These are phyloP conservation scores for Pantherophis alleghaniensis DNA, from an alignment of 2,797 vertebrate species.

Conservation along the genomic window DNA sequence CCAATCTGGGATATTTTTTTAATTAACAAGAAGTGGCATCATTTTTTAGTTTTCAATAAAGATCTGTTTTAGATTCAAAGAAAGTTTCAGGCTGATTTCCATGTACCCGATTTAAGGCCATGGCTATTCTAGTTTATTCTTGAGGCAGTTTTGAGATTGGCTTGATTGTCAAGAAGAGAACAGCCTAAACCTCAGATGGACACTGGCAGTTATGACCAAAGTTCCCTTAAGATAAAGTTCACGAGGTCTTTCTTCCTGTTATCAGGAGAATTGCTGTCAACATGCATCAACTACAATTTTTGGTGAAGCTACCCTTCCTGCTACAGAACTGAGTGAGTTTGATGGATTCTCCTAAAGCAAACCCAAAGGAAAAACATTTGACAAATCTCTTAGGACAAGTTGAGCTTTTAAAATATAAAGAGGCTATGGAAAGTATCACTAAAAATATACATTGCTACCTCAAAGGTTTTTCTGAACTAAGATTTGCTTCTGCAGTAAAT, in stretches of 20 bases:
- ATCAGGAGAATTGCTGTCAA: not conserved
- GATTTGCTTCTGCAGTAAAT: not conserved
- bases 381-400: slow-evolving; percentile 17
- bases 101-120: not conserved
- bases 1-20: not conserved
- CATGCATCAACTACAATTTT: slow-evolving; percentile 3
- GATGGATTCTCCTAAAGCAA: not conserved
- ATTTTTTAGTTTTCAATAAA: not conserved
- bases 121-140: not conserved
- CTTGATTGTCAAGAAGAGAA: not conserved
- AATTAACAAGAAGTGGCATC: not conserved
- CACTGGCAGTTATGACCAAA: not conserved
- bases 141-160: not conserved
- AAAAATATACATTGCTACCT: not conserved
- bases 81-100: not conserved
- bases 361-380: slow-evolving; percentile 11
- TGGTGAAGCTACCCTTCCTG: not conserved
- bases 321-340: not conserved
- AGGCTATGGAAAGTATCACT: not conserved
- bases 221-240: not conserved
- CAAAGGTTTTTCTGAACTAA: not conserved
- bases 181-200: not conserved
- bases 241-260: not conserved
- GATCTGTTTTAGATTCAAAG: not conserved
- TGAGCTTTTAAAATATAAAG: slow-evolving; percentile 8